phyloP scores from a whole-genome alignment of 2,113 vertebrate genomes.

The Amphilophus citrinellus region DNA sequence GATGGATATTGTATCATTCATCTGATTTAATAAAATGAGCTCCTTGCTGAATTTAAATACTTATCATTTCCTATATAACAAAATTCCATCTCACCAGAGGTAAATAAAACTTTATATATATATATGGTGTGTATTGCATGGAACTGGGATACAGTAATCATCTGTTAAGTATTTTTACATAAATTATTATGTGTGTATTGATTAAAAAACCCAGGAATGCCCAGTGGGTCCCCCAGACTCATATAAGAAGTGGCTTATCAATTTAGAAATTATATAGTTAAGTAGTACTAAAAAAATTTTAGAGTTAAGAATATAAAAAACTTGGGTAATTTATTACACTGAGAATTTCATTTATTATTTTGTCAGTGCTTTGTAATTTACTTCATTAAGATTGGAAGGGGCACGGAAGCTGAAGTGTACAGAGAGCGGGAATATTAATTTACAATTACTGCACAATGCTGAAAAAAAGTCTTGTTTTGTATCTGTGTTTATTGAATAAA shows the following conservation, averaged over 20 bases:
- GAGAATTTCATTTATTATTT: too few species aligned
- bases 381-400: background rate
- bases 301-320: background rate
- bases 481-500: background rate
- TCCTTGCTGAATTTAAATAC: background rate
- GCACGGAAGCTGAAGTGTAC: background rate
- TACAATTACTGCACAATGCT: background rate
- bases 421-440: background rate
- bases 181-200: background rate
- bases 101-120: background rate
- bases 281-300: background rate
- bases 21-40: background rate
- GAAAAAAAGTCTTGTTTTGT: background rate
- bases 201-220: background rate
- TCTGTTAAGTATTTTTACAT: background rate
- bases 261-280: background rate
- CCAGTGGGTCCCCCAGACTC: too few species aligned
- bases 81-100: background rate
- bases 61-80: background rate
- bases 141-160: background rate
- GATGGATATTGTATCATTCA: background rate
- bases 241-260: background rate
- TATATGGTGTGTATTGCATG: background rate
- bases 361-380: background rate
- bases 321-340: too few species aligned